Evolutionary conservation across 1,140 invertebrate genomes (phyloP).

Genomic region (Drosophila ficusphila): DNA sequence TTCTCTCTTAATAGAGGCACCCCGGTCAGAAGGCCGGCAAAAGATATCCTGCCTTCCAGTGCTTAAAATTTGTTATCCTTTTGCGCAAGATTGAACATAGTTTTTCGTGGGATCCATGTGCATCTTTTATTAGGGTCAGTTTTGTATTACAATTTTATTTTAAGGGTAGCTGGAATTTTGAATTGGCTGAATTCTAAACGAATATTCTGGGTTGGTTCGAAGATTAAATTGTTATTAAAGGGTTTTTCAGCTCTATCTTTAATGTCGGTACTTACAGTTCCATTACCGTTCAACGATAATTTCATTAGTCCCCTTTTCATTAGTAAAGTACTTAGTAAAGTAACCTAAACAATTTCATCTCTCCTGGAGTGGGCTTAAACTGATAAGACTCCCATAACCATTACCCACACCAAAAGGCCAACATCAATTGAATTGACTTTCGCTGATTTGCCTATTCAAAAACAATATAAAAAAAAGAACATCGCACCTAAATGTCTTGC

Average conservation of each 20-base stretch:
- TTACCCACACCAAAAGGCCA: constrained; percentile 55
- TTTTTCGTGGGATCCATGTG: constrained; percentile 51
- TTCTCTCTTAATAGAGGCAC: constrained; percentile 41
- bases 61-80: constrained; percentile 72
- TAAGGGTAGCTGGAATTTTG: neutral
- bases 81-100: constrained; percentile 78
- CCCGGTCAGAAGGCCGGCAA: constrained; percentile 58
- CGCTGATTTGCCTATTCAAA: constrained; percentile 52
- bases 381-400: constrained; percentile 17
- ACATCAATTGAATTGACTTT: constrained; percentile 71
- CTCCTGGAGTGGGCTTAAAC: constrained; percentile 7
- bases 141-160: constrained; percentile 37
- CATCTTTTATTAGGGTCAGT: constrained; percentile 56
- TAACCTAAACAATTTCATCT: constrained; percentile 47
- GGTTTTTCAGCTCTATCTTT: neutral
- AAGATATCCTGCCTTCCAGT: constrained; percentile 27
- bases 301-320: constrained; percentile 50
- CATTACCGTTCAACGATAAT: constrained; percentile 6
- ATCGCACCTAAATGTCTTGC: neutral
- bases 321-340: no score
- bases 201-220: constrained; percentile 13
- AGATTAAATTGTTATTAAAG: neutral
- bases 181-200: constrained; percentile 6
- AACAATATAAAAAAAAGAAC: constrained; percentile 47
- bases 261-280: neutral